phyloP scores from a whole-genome alignment of 2,113 vertebrate genomes.

The Sphaerodactylus townsendi region DNA sequence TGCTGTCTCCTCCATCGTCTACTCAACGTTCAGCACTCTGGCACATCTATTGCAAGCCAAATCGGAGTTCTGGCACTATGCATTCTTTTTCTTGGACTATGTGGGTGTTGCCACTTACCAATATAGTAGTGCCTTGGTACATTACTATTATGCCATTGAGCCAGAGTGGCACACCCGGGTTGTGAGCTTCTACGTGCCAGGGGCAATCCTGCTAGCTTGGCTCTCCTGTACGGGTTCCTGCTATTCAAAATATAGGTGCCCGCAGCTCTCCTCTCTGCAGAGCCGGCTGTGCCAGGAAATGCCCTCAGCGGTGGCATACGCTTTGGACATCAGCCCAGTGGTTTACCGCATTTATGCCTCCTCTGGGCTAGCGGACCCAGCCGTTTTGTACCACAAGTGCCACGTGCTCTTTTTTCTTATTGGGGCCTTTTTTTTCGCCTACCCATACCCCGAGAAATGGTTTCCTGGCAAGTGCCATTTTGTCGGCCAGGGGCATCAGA shows the following conservation, averaged over 20 bases:
- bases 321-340: constrained; percentile 93
- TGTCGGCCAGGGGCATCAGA: constrained; percentile 93
- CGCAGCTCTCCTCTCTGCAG: constrained; percentile 70
- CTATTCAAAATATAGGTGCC: constrained; percentile 86
- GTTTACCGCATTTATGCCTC: constrained; percentile 83
- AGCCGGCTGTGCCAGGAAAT: constrained; percentile 90
- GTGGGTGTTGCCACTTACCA: constrained; percentile 93
- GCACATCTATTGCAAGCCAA: constrained; percentile 94
- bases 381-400: constrained; percentile 86
- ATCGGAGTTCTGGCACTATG: constrained; percentile 93
- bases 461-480: constrained; percentile 90
- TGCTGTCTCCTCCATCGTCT: constrained; percentile 83
- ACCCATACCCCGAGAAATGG: constrained; percentile 90
- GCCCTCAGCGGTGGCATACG: constrained; percentile 88
- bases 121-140: constrained; percentile 87
- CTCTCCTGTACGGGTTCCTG: constrained; percentile 92
- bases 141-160: constrained; percentile 92
- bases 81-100: constrained; percentile 96
- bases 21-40: constrained; percentile 87
- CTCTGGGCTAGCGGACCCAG: constrained; percentile 66
- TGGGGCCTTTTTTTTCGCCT: constrained; percentile 90
- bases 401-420: constrained; percentile 91
- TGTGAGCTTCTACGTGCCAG: constrained; percentile 81
- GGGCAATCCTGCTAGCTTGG: constrained; percentile 86
- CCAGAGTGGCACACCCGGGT: constrained; percentile 83